Evolutionary conservation across 2,888 invertebrate genomes (phyloP), one percentile per base, ranked within the genome.

Genomic region (Acleris literana): DNA sequence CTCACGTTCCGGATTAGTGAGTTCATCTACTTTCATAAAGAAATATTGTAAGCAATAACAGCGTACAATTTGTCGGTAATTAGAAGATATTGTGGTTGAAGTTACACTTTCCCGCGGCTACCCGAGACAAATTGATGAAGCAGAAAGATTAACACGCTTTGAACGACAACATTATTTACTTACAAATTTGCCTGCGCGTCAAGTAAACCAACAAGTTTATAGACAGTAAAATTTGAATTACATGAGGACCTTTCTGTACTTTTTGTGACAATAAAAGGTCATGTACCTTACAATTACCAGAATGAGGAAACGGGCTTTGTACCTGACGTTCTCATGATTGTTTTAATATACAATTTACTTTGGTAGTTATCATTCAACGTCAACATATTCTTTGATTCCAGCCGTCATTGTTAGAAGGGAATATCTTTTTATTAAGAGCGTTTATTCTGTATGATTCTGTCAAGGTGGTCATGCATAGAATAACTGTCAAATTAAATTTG

Each of bases 1-100:
- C 76, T 75, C 74, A 71, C 69, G 77, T 79, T 73, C 76, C 75
- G 77, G 70, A 68, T 72, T 72, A 74, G 60, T 70, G 71, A 66
- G 63, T 59, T 66, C 57, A 55, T 73, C 70, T 71, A 70, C 73
- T 74, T 76, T 74, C 73, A 73, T 80, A 74, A 76, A 61, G 64
- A 72, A 74, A 74, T 57, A 69, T 64, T 63, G 65, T 71, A 18
- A 33, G 63, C 67, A 68, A 66, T 71, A 64, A 54, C 64, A 71
- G 61, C 71, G 59, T 63, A 64, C 57, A 72, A 72, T 71, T 64
- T 69, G 56, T 64, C 68, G 53, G 52, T 62, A 57, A 62, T 66
- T 62, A 57, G 48, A 55, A 16, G 55, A 44, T 44, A 63, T 63
- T 65, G 61, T 61, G 17, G 48, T 59, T 13, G 46, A 66, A 33